phyloP scores from a whole-genome alignment of 1,140 invertebrate genomes.

The Drosophila punjabiensis region DNA sequence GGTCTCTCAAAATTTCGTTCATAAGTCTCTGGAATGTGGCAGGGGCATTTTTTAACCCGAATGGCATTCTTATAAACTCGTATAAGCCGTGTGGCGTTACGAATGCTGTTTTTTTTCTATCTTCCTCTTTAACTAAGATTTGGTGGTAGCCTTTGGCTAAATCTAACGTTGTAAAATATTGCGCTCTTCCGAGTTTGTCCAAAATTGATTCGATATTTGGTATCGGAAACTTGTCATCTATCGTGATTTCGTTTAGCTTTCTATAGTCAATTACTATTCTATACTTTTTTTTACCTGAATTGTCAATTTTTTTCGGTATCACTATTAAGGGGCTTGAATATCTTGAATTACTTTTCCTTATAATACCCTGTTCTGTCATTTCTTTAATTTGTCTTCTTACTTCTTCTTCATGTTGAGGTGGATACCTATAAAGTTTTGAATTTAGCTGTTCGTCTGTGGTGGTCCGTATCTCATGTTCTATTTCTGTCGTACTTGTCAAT shows the following conservation, averaged over 20 bases:
- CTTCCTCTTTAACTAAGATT: too few species aligned
- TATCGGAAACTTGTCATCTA: constrained; percentile 23
- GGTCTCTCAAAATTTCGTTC: too few species aligned
- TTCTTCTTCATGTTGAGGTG: too few species aligned
- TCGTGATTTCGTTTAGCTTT: not conserved
- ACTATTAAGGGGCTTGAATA: too few species aligned
- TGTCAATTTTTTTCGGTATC: constrained; percentile 1
- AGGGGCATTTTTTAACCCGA: too few species aligned
- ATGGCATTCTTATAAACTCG: constrained; percentile 12
- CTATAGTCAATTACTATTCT: constrained; percentile 19
- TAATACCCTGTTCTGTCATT: too few species aligned
- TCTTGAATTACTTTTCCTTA: too few species aligned
- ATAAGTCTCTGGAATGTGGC: too few species aligned
- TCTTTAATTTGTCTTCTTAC: too few species aligned
- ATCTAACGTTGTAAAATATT: too few species aligned
- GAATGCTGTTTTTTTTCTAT: constrained; percentile 51
- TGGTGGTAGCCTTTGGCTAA: too few species aligned
- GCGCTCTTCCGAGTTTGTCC: constrained; percentile 16
- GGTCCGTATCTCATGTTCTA: constrained; percentile 11
- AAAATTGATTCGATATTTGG: constrained; percentile 18
- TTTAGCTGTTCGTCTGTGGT: not conserved
- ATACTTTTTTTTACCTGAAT: constrained; percentile 11
- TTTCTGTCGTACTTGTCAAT: constrained; percentile 9
- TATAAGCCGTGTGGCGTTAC: constrained; percentile 31
- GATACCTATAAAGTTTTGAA: too few species aligned